Evolutionary conservation across 2,797 vertebrate genomes (phyloP), one percentile per base, ranked within the genome.

Genomic region (Eutrigla gurnardus): DNA sequence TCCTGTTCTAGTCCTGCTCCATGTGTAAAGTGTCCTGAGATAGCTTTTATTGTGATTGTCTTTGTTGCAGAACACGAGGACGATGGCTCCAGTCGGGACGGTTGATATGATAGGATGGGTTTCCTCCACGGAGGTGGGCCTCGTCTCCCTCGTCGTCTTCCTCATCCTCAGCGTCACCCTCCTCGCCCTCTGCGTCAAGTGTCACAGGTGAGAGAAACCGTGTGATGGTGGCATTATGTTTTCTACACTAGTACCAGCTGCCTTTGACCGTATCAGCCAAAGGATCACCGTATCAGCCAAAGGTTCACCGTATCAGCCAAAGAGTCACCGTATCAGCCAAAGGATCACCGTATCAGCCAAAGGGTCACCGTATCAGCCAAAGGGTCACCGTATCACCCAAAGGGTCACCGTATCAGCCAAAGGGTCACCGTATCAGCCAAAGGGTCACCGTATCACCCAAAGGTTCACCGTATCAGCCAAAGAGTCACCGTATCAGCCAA

Each of bases 51-150:
- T 25, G 25, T 25, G 25, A 25, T 25, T 25, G 25, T 25, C 25
- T 25, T 25, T 25, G 25, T 25, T 25, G 42, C 46, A 89, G 79
- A 83, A 40, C 39, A 57, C 36, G 2, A 43, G 9, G 25, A 85
- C 59, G 6, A 95, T 95, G 93, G 93, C 93, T 90, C 88, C 90
- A 40, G 4, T 87, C 4, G 81, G 69, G 9, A 72, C 67, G 77
- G 74, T 78, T 17, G 36, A 32, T 13, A 50, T 50, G 47, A 10
- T 86, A 50, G 71, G 65, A 6, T 87, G 57, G 72, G 59, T 85
- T 65, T 86, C 85, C 5, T 87, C 91, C n/a, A 65, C 90, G 15
- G 92, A 90, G 71, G 68, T 91, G 59, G 88, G 76, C 57, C 35
- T 91, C 75, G 61, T 93, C 82, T 91, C 91, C 33, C 73, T 88